phyloP scores from a whole-genome alignment of 2,113 vertebrate species.

The Ovis aries region ARS-UI_Ramb_v3.0 NC_056054.1:148096001-148096500 shows the following conservation, averaged over 20 bases:
- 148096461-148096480: not conserved
- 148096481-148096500: not conserved
- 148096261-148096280: not conserved
- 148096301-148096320: slow-evolving; percentile 20
- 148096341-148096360: not conserved
- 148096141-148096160: slow-evolving; percentile 45
- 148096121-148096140: slow-evolving; percentile 70
- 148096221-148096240: slow-evolving; percentile 27
- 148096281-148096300: not conserved
- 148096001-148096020: slow-evolving; percentile 43
- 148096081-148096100: slow-evolving; percentile 66
- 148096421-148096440: not conserved
- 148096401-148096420: not conserved
- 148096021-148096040: slow-evolving; percentile 69
- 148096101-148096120: slow-evolving; percentile 76
- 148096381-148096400: not conserved
- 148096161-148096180: slow-evolving; percentile 38
- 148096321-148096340: not conserved
- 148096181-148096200: not conserved
- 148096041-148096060: slow-evolving; percentile 55
- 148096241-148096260: slow-evolving; percentile 16
- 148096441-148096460: not conserved
- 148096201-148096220: slow-evolving; percentile 34
- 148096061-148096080: slow-evolving; percentile 76
- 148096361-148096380: not conserved